Base-by-base conservation (phyloP, 2,113 vertebrate genomes). In the Hydrolagus affinis region DNA sequence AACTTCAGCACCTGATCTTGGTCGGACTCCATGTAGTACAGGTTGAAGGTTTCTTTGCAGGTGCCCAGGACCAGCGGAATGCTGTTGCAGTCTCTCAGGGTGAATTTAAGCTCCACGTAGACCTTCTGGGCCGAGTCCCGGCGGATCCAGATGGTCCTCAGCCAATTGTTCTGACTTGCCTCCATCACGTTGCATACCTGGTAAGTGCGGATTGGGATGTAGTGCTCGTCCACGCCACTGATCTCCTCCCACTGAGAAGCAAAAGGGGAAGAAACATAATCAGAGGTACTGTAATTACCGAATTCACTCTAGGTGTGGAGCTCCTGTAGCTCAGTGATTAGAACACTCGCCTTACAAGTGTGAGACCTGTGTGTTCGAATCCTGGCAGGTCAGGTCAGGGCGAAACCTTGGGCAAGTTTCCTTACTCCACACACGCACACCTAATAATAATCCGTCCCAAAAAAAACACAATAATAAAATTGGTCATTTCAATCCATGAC, bases 141-240 rank as follows among this genome's bases (percentile, higher is more conserved):
- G 21, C 96, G 90, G 89, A 99, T 97, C 97, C 97, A 99, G 92
- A 98, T 98, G 89, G 98, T 99, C 88, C 97, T 94, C 90, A 99
- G 94, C 98, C 98, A 99, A 86, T 99, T 99, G 91, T 99, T 99
- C 90, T 99, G 98, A 90, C 95, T 99, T 86, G 98, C 97, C 88
- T 99, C 97, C 97, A 99, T 99, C 87, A 99, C 98, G 80, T 99
- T 98, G 94, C 98, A 99, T 86, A 99, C 98, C 89, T 99, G 98
- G 90, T 99, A 99, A 73, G 98, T 99, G 89, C 98, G 93, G 91
- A 99, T 99, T 0, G 98, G 98, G 68, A 97, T 98, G 90, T 99
- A 99, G 87, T 97, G 95, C 87, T 99, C 98, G 86, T 99, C 98
- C 85, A 99, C 97, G 44, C 98, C 98, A 76, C 98, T 99, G 88